These are phyloP conservation scores for Perca schrenkii DNA, from an alignment of 2,113 vertebrate species.

Conservation along the genomic window DNA sequence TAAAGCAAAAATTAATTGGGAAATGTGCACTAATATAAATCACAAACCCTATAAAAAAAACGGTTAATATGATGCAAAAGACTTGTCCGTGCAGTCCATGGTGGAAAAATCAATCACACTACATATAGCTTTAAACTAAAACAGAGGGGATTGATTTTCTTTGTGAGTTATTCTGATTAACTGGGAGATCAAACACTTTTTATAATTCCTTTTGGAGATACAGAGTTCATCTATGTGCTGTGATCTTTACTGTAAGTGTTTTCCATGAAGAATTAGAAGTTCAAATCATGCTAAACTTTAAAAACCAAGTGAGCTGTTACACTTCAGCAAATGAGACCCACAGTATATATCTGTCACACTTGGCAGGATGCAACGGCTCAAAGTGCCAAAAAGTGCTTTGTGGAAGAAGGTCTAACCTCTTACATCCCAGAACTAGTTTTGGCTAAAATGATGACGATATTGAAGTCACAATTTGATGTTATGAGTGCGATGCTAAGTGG, in stretches of 20 bases:
- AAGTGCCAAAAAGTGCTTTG: background rate
- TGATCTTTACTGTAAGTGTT: background rate
- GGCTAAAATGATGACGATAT: background rate
- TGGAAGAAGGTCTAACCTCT: background rate
- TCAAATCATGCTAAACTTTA: background rate
- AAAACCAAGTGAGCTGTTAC: background rate
- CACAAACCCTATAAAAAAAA: background rate
- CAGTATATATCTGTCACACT: background rate
- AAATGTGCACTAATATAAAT: background rate
- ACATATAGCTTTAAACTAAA: background rate
- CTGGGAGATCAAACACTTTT: background rate
- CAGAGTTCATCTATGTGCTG: background rate
- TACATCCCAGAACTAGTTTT: background rate
- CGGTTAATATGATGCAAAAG: background rate
- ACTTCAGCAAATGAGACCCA: background rate
- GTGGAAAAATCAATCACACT: background rate
- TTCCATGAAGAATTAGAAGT: conserved; percentile 2
- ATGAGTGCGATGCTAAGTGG: conserved; percentile 23
- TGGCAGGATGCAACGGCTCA: background rate
- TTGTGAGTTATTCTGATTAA: background rate
- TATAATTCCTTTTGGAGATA: background rate
- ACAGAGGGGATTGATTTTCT: background rate
- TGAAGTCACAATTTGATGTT: conserved; percentile 27
- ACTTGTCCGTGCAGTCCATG: background rate
- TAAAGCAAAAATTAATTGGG: background rate